Evolutionary conservation across 2,797 vertebrate genomes (phyloP), one percentile per base, ranked within the genome.

Genomic region (Scolopax bukidnonensis): DNA sequence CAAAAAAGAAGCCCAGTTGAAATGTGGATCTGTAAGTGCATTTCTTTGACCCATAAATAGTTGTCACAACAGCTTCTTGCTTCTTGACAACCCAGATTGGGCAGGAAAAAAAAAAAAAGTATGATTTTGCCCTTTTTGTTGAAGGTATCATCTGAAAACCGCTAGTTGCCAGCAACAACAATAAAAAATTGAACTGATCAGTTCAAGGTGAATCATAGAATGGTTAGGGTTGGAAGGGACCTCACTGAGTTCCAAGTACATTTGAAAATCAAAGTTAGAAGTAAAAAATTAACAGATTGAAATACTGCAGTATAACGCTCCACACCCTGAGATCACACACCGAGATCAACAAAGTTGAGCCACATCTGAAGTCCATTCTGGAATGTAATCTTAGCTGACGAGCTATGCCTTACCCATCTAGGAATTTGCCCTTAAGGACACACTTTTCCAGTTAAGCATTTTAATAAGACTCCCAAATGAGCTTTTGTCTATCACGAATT

Each of bases 291-390:
- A 84, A 57, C 45, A 88, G 51, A 54, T 2, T 89, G 48, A 74
- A 94, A 74, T 51, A 61, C 33, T 82, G 28, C 56, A 82, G 43
- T 3, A 2, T 18, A 90, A 80, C 19, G 25, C 18, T 59, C 84
- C 90, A 83, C 93, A 87, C 63, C 89, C 84, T 63, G 70, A 81
- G 88, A 90, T 84, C 94, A 77, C 90, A 92, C 86, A 93, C 51
- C 4, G 19, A 90, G 81, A 93, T 74, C 74, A 87, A 60, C 40
- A 32, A 69, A 74, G 64, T 1, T 45, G 40, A 89, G 64, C 60
- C 84, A 71, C 84, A 91, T 89, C 73, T 96, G 90, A 96, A 83
- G 89, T 91, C 78, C 81, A 85, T 54, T 93, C 84, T 64, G 68
- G 60, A 87, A 89, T 18, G 64, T 3, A 87, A 51, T 85, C 78